Evolutionary conservation across 2,113 vertebrate genomes (phyloP), one percentile per base, ranked within the genome.

Genomic region (Rhabdomys dilectus): DNA sequence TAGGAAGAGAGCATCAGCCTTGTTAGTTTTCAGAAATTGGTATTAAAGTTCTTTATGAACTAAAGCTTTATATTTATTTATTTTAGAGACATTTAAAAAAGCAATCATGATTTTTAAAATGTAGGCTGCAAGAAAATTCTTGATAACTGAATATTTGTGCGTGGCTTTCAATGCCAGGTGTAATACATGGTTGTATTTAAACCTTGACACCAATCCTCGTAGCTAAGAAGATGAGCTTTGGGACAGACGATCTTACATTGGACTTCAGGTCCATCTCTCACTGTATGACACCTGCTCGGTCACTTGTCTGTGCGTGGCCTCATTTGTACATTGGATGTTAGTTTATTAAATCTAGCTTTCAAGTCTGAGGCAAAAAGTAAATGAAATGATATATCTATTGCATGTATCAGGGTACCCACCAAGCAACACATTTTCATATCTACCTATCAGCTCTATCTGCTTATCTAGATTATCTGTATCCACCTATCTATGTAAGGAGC

Each of bases 1-100:
- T 5, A 21, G 4, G 62, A 16, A 92, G 12, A 89, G 39, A 91
- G 17, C 80, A 53, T 89, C 68, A 92, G 51, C 58, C 15, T 85
- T 24, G 56, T 29, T n/a, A 39, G 24, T 64, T 64, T 88, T 81
- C 51, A 88, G 70, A 60, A 81, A 88, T 0, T 29, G 17, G 11
- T 12, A 51, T 73, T 77, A 66, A 5, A 24, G 22, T 60, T 91
- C 70, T 51, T 93, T 78, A 60, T 22, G 56, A 96, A 24, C 13
- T 64, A 84, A 94, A 95, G 75, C 39, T 16, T 91, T 51, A 12
- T 26, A 15, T 39, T 56, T 84, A 8, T 70, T 96, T 81, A 81
- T 21, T 87, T 60, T 89, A 89, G 21, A 70, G 31, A 80, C 19
- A 36, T 64, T 88, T 62, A 17, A 77, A 82, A 89, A 78, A 39